Base-by-base conservation (phyloP, 2,888 invertebrate species). In the Pristionchus arcanus region DNA sequence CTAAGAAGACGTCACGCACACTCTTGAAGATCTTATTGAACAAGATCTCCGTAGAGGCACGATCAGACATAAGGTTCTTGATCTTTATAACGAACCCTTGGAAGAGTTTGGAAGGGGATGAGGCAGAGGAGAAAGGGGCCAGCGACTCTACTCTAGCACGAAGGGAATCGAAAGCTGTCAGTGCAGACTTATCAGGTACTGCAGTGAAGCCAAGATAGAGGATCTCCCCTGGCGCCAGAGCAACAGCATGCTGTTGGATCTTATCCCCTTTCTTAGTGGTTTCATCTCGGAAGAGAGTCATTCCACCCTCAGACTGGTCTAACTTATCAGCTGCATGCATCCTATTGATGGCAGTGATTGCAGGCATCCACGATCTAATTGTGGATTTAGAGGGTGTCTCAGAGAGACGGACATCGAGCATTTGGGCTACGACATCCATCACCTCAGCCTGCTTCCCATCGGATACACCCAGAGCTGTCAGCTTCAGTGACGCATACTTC, bases 1-100 rank as follows among this genome's bases (percentile, higher is more conserved):
- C 71, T 5, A 28, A 16, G 31, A 31, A 71, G 5, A 31, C 28
- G 31, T 71, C 71, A 5, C 71, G 71, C 28, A 71, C 71, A 71
- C 15, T 31, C 31, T 71, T 71, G 71, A 71, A 71, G 71, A 71
- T 31, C 31, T 71, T 71, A 31, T 71, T 71, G 31, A 71, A 71
- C 5, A 71, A 71, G 31, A 31, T 31, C 71, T 71, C 31, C 71
- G 71, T 71, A 21, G 71, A 28, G 13, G 71, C 71, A 71, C 71
- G 71, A 16, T 71, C 71, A 31, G 31, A 28, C 71, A 71, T 71
- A 3, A 71, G 28, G 31, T 71, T 71, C 9, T 13, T 15, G 13
- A 71, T 31, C 25, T 71, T 71, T 5, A 71, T 28, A 5, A 71
- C 71, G 31, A 71, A 71, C 16, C 28, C 16, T 28, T 71, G 71